Conservation (phyloP, 1,140 invertebrate species). For the Zaprionus ghesquierei region DNA sequence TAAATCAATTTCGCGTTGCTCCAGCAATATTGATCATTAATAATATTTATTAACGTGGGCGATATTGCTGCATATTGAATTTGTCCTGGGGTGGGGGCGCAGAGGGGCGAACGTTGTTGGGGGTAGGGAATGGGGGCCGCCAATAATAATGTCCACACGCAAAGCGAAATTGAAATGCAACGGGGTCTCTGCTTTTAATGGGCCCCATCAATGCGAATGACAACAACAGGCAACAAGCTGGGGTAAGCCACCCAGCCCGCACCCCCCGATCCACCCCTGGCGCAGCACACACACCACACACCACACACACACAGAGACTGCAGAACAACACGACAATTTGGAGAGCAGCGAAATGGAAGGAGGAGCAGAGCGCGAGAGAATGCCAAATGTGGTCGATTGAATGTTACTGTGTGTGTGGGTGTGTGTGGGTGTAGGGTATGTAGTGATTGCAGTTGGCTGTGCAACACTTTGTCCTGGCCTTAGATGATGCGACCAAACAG, state of each 20-base stretch:
- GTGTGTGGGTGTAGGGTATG: conserved; percentile 5
- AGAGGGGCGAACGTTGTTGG: not conserved
- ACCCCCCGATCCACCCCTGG: not conserved
- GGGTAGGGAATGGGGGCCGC: not conserved
- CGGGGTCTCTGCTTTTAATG: not conserved
- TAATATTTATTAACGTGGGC: too few species aligned
- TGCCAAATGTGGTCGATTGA: conserved; percentile 9
- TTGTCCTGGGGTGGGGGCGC: not conserved
- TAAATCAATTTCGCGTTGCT: too few species aligned
- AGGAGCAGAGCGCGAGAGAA: not conserved
- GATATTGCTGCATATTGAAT: not conserved
- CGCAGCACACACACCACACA: not conserved
- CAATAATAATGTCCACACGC: not conserved
- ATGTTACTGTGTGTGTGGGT: conserved; percentile 9
- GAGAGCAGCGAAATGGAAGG: not conserved
- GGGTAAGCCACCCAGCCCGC: not conserved
- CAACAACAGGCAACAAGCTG: not conserved
- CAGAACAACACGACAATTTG: not conserved
- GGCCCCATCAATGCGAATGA: not conserved
- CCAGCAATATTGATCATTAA: too few species aligned
- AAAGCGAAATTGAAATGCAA: not conserved
- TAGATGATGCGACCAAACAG: not conserved
- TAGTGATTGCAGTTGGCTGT: not conserved
- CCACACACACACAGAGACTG: not conserved
- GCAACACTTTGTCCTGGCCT: not conserved